Conservation (phyloP, 2,888 invertebrate genomes). For the Dryomyza anilis region DNA sequence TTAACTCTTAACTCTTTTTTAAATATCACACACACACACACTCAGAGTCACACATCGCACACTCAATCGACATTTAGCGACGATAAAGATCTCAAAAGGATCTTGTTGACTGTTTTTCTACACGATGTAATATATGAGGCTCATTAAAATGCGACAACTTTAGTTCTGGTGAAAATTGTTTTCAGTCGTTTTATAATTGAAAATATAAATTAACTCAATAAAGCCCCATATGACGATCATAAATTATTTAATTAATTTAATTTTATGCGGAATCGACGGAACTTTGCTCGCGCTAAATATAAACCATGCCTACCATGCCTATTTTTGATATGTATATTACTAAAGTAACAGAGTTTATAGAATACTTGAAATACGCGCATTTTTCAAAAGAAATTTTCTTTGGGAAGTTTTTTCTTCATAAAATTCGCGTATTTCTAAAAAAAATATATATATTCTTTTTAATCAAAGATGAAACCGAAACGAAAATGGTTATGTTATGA, state of each 20-base stretch:
- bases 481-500: too few relatives aligned
- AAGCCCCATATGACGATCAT: constrained; percentile 50
- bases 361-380: too few relatives aligned
- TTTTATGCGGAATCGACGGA: too few relatives aligned
- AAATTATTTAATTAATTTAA: constrained; percentile 55
- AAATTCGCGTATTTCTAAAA: too few relatives aligned
- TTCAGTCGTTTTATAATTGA: constrained; percentile 54
- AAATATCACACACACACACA: constrained; percentile 1
- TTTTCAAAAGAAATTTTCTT: too few relatives aligned
- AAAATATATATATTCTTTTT: too few relatives aligned
- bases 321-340: too few relatives aligned
- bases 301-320: too few relatives aligned
- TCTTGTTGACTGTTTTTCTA: constrained; percentile 51
- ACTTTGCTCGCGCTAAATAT: too few relatives aligned
- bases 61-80: constrained; percentile 42
- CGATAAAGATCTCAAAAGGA: constrained; percentile 60
- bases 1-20: constrained; percentile 17
- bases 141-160: constrained; percentile 57
- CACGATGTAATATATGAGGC: constrained; percentile 47
- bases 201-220: constrained; percentile 57
- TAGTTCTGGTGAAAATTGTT: constrained; percentile 59
- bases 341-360: too few relatives aligned
- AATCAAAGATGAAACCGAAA: too few relatives aligned
- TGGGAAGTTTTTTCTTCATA: too few relatives aligned
- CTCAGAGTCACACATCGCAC: constrained; percentile 22